Conservation (phyloP, 2,113 vertebrate genomes). For the Lophura nycthemera region DNA sequence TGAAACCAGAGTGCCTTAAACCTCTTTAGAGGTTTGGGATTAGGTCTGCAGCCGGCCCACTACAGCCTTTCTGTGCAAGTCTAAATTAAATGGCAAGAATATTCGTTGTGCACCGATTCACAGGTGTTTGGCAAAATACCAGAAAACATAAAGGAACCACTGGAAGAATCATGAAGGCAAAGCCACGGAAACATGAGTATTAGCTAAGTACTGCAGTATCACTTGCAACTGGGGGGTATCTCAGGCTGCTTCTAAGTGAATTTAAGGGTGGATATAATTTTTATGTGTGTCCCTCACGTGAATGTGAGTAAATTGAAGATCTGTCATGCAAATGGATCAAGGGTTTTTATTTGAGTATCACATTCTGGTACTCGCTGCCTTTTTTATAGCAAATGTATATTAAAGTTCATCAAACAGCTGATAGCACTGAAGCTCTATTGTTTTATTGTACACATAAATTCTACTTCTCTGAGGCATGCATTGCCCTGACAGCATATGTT, state of each 20-base stretch:
- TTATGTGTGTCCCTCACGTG: constrained; percentile 66
- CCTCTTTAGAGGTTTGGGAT: constrained; percentile 90
- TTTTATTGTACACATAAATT: constrained; percentile 57
- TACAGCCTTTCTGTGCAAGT: constrained; percentile 78
- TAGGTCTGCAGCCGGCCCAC: constrained; percentile 80
- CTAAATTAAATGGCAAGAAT: constrained; percentile 84
- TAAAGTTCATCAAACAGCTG: constrained; percentile 52
- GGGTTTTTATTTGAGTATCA: constrained; percentile 63
- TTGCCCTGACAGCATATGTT: constrained; percentile 22
- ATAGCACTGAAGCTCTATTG: constrained; percentile 30
- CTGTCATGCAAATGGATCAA: constrained; percentile 44
- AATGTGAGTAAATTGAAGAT: constrained; percentile 63
- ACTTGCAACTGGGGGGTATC: constrained; percentile 73
- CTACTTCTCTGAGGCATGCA: constrained; percentile 9
- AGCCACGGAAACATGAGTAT: constrained; percentile 73
- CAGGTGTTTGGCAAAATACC: constrained; percentile 84
- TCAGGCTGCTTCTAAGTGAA: constrained; percentile 71
- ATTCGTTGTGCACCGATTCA: constrained; percentile 74
- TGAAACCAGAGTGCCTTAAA: constrained; percentile 98
- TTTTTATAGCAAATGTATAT: constrained; percentile 51
- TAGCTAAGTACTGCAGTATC: constrained; percentile 69
- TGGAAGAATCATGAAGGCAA: constrained; percentile 67
- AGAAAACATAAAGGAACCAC: constrained; percentile 65
- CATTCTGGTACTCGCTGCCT: constrained; percentile 55
- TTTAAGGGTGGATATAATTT: constrained; percentile 74